Evolutionary conservation across 2,797 vertebrate genomes (phyloP).

Genomic region (Pangasius larnaudii): DNA sequence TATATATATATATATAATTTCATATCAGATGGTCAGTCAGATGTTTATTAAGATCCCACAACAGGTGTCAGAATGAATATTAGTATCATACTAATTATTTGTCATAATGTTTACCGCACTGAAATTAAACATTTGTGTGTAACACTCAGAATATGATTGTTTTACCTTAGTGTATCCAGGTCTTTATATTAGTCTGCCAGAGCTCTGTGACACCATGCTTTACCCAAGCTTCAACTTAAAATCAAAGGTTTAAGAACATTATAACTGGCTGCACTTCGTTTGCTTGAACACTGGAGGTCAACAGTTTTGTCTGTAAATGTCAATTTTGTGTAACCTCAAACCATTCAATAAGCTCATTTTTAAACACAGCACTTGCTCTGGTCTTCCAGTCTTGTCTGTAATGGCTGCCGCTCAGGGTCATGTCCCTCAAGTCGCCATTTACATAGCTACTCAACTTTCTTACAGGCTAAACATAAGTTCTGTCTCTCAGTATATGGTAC

Average conservation of each 20-base stretch:
- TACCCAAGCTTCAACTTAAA: neutral
- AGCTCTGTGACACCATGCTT: conserved; percentile 10
- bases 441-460: conserved; percentile 10
- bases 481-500: conserved; percentile 34
- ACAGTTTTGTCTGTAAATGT: neutral
- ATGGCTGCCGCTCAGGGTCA: conserved; percentile 38
- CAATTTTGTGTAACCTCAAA: neutral
- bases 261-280: neutral
- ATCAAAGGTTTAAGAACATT: neutral
- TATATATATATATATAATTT: no score
- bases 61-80: neutral
- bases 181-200: conserved; percentile 24
- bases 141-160: neutral
- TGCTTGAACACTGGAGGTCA: neutral
- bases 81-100: neutral
- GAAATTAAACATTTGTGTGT: neutral
- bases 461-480: conserved; percentile 38
- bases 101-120: neutral
- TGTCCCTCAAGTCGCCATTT: conserved; percentile 38
- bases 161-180: conserved; percentile 16
- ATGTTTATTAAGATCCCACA: neutral
- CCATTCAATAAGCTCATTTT: neutral
- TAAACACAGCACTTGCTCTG: neutral
- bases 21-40: neutral
- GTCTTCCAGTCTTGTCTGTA: conserved; percentile 44